Percentiles rank a stretch among this genome's conserved stretches.
phyloP scores from a whole-genome alignment of 2,113 vertebrate species.

The Bubo scandiacus region DNA sequence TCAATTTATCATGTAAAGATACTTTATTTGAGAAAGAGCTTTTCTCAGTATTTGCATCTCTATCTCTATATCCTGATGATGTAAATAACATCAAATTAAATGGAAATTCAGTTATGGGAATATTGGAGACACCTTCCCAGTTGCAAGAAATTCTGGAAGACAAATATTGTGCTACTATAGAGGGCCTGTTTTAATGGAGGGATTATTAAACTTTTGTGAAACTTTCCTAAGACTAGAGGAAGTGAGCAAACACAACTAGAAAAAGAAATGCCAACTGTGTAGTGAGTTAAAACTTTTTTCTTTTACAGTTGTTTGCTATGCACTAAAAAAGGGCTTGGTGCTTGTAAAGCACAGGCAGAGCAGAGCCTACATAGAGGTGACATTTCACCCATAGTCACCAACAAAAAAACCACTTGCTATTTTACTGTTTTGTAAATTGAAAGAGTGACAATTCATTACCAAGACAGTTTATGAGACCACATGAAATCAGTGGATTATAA shows the following conservation, averaged over 20 bases:
- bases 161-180: background rate
- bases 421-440: background rate
- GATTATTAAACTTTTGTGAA: background rate
- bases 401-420: background rate
- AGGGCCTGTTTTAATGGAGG: background rate
- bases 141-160: background rate
- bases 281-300: background rate
- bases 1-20: background rate
- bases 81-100: background rate
- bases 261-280: background rate
- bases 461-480: background rate
- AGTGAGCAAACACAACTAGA: background rate
- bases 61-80: background rate
- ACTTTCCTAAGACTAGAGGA: background rate
- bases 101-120: background rate
- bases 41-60: background rate
- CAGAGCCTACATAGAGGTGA: background rate
- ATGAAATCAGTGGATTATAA: background rate
- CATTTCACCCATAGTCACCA: background rate
- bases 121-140: background rate
- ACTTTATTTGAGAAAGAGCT: background rate
- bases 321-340: background rate
- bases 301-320: background rate
- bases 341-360: background rate
- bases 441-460: background rate